Conservation (phyloP, 2,797 vertebrate species). For the Rachycentron canadum region DNA sequence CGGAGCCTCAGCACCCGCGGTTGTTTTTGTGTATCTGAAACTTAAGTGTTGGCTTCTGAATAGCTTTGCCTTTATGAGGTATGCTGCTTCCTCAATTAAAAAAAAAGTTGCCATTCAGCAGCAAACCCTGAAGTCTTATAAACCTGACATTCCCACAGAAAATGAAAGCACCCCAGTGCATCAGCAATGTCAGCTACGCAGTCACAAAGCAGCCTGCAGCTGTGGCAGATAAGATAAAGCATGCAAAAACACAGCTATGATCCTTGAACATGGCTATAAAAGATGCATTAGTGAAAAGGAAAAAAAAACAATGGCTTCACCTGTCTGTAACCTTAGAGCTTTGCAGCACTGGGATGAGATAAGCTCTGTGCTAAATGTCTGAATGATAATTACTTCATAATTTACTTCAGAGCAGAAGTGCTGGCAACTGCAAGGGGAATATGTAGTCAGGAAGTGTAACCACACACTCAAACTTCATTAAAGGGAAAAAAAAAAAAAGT, state of each 20-base stretch:
- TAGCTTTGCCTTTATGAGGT: background rate
- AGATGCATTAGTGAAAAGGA: constrained; percentile 34
- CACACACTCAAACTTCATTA: background rate
- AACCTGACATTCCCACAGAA: constrained; percentile 20
- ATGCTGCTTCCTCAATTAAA: background rate
- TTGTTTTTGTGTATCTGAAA: background rate
- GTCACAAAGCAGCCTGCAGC: constrained; percentile 34
- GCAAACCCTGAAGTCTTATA: constrained; percentile 11
- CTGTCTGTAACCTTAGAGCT: constrained; percentile 30
- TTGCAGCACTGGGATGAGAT: constrained; percentile 8
- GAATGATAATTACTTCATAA: background rate
- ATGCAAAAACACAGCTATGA: constrained; percentile 26
- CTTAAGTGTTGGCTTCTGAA: background rate
- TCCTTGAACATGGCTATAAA: constrained; percentile 37
- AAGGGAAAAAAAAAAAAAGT: background rate
- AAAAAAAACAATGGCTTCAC: constrained; percentile 33
- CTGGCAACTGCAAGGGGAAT: background rate
- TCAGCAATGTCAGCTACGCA: constrained; percentile 24
- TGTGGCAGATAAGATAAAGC: constrained; percentile 32
- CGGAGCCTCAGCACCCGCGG: background rate
- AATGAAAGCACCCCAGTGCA: constrained; percentile 17
- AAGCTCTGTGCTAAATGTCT: constrained; percentile 23
- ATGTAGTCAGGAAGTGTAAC: background rate
- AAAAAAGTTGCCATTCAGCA: constrained; percentile 23
- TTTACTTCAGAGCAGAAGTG: constrained; percentile 2